Percentiles rank a stretch among this genome's conserved stretches.
phyloP scores from a whole-genome alignment of 2,113 vertebrate species.

The Pollimyrus isidori region DNA sequence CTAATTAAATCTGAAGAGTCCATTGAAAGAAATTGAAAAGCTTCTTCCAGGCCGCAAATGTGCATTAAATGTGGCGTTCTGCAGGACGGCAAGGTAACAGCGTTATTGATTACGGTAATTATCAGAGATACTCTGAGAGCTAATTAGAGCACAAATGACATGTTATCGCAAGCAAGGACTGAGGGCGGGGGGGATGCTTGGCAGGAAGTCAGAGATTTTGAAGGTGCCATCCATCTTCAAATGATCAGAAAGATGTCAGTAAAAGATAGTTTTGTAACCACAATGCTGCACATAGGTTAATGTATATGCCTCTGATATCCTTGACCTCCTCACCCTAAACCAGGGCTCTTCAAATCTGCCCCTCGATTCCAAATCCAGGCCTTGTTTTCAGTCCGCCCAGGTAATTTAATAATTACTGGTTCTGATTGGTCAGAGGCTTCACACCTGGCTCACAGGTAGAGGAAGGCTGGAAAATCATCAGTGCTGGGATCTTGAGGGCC shows the following conservation, averaged over 20 bases:
- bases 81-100: not conserved
- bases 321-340: not conserved
- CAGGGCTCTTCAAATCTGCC: not conserved
- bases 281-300: not conserved
- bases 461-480: too few species aligned
- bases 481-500: too few species aligned
- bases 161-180: not conserved
- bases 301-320: not conserved
- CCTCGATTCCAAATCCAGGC: not conserved
- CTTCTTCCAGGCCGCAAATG: not conserved
- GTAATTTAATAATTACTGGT: too few species aligned
- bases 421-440: too few species aligned
- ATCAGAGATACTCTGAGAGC: conserved; percentile 8
- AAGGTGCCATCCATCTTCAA: not conserved
- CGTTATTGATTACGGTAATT: conserved; percentile 22
- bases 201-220: not conserved
- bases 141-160: not conserved
- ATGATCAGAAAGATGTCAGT: not conserved
- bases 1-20: conserved; percentile 10
- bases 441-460: too few species aligned
- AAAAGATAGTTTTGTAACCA: not conserved
- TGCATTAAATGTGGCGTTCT: not conserved
- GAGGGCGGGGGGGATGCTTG: not conserved
- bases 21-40: conserved; percentile 5
- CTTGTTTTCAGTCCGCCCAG: too few species aligned